Percentiles rank a stretch among this genome's conserved stretches.
phyloP scores from a whole-genome alignment of 2,113 vertebrate genomes.

The Rhinolophus sinicus region DNA sequence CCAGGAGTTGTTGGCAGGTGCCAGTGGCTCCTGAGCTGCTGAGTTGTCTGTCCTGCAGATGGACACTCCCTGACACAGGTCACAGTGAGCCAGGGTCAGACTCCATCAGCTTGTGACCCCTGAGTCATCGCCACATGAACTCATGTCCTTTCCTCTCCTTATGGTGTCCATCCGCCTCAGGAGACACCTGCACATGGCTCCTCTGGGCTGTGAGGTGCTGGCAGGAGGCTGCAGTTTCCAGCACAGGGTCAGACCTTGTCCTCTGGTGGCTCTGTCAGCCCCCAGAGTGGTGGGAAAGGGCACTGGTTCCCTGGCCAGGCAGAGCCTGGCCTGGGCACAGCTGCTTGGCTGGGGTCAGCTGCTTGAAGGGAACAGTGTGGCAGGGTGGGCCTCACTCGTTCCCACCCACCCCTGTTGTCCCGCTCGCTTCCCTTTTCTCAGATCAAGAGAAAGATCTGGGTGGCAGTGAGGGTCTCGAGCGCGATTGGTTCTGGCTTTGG shows the following conservation, averaged over 20 bases:
- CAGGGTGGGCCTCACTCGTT: neutral
- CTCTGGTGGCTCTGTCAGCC: rapidly evolving
- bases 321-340: neutral
- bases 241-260: no score
- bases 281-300: neutral
- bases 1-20: neutral
- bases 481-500: neutral
- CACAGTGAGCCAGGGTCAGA: neutral
- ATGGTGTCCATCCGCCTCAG: neutral
- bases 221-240: neutral
- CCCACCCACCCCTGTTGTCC: neutral
- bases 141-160: conserved; percentile 5
- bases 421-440: neutral
- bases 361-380: conserved; percentile 17
- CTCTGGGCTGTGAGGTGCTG: neutral
- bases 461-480: neutral
- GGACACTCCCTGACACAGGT: neutral
- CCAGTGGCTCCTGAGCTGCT: neutral
- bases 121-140: neutral
- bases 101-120: neutral
- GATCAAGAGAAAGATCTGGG: neutral
- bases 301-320: neutral
- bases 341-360: rapidly evolving
- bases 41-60: neutral
- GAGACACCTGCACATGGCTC: neutral